Conservation (phyloP, 2,113 vertebrate genomes). For the Myiopsitta monachus region DNA sequence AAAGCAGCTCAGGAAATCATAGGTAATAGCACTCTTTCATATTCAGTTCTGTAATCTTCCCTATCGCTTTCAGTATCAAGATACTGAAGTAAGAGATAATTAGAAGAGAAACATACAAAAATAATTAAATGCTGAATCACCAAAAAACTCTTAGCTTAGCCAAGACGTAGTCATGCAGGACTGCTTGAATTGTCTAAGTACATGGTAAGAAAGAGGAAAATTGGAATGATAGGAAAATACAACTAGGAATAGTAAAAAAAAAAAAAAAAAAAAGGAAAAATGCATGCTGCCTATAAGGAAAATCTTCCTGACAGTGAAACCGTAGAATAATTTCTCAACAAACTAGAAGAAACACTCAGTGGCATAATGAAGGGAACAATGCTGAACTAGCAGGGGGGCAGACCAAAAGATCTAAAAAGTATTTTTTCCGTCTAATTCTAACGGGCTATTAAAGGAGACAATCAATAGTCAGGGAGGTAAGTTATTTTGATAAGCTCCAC, state of each 20-base stretch:
- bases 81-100: not conserved
- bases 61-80: not conserved
- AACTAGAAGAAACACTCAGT: conserved; percentile 33
- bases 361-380: conserved; percentile 53
- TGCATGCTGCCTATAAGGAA: not conserved
- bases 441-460: conserved; percentile 46
- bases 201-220: not conserved
- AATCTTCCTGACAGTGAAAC: conserved; percentile 20
- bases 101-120: not conserved
- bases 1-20: not conserved
- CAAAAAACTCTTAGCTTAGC: not conserved
- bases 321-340: conserved; percentile 34
- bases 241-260: not conserved
- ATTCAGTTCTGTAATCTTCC: not conserved
- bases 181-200: not conserved
- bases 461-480: conserved; percentile 66
- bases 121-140: not conserved
- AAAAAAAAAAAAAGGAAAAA: not conserved
- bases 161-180: not conserved
- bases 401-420: conserved; percentile 44
- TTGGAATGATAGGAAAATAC: not conserved
- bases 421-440: conserved; percentile 59
- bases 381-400: conserved; percentile 10
- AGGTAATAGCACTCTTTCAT: not conserved
- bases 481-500: conserved; percentile 62